Evolutionary conservation across 2,888 invertebrate genomes (phyloP).

Genomic region (Metallyticus violacea): DNA sequence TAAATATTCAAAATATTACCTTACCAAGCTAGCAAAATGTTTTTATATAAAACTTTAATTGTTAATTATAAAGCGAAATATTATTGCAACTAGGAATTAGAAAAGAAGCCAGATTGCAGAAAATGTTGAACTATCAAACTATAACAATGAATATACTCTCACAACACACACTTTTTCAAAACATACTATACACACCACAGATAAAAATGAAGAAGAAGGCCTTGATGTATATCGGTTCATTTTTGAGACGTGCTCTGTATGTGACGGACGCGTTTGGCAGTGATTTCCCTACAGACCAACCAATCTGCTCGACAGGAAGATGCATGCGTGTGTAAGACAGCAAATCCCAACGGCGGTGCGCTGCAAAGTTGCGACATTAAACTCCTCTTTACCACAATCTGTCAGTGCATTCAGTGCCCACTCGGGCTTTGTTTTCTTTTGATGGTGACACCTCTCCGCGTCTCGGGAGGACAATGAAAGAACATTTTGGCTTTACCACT

Average conservation of each 20-base stretch:
- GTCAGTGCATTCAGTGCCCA: not conserved
- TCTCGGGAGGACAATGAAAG: not conserved
- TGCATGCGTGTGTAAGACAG: not conserved
- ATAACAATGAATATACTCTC: too few species aligned
- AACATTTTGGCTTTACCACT: not conserved
- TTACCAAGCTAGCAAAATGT: too few species aligned
- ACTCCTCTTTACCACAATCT: not conserved
- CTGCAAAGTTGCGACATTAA: not conserved
- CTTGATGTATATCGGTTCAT: not conserved
- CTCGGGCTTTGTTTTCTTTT: not conserved
- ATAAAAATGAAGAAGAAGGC: not conserved
- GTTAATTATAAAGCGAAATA: too few species aligned
- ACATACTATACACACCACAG: too few species aligned
- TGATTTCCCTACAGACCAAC: not conserved
- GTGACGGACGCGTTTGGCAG: not conserved
- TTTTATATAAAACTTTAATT: too few species aligned
- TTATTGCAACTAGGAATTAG: too few species aligned
- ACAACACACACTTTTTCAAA: too few species aligned
- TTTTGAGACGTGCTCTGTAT: not conserved
- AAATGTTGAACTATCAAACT: too few species aligned
- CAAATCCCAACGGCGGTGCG: too few species aligned
- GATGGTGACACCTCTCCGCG: not conserved
- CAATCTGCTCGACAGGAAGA: not conserved
- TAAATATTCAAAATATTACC: too few species aligned
- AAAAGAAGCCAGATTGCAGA: too few species aligned